Conservation (phyloP, 2,113 vertebrate genomes). For the Saccopteryx leptura region DNA sequence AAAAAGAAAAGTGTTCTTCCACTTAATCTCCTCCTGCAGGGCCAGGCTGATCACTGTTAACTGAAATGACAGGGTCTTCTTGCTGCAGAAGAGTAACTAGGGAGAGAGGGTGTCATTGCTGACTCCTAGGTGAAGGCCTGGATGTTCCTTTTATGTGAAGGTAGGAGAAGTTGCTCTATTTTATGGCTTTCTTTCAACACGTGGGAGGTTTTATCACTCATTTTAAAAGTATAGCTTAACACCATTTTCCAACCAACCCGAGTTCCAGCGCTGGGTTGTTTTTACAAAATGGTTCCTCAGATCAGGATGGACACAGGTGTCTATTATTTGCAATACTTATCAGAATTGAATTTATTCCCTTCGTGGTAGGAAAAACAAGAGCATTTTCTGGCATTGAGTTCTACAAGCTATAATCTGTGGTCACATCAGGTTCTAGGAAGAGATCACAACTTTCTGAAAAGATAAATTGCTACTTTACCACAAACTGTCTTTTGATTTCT, state of each 20-base stretch:
- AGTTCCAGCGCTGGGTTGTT: constrained; percentile 35
- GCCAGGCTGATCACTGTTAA: constrained; percentile 56
- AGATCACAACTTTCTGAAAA: background rate
- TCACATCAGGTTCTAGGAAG: background rate
- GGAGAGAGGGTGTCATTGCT: background rate
- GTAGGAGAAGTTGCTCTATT: constrained; percentile 59
- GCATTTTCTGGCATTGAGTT: background rate
- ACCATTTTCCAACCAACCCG: constrained; percentile 43
- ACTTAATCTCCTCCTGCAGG: constrained; percentile 68
- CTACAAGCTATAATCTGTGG: background rate
- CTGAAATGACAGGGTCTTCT: background rate
- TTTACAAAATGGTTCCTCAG: constrained; percentile 36
- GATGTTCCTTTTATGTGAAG: constrained; percentile 60
- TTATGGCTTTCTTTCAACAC: constrained; percentile 78
- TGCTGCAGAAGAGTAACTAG: background rate
- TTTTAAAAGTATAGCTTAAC: constrained; percentile 79
- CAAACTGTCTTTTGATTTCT: background rate
- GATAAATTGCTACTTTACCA: background rate
- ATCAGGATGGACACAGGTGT: background rate
- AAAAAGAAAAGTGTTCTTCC: constrained; percentile 63
- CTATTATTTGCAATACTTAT: background rate
- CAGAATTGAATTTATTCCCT: constrained; percentile 3
- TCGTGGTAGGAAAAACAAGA: background rate
- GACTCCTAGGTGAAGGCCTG: constrained; percentile 33
- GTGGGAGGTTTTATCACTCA: constrained; percentile 73